Evolutionary conservation across 2,113 vertebrate species (phyloP).

Genomic region (Tragelaphus buxtoni): DNA sequence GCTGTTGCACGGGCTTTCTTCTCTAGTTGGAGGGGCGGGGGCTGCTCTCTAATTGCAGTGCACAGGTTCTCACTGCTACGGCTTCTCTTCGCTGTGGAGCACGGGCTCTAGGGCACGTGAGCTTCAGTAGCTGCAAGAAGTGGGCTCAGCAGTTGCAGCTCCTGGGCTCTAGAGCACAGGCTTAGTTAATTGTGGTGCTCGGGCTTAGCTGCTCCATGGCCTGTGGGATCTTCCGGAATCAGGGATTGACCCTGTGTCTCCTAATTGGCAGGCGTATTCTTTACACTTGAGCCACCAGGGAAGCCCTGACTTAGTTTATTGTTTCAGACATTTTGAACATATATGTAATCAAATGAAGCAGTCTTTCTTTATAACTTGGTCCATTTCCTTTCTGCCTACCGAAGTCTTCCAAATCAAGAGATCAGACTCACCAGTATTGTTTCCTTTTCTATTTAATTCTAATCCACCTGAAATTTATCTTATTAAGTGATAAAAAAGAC

Average conservation of each 20-base stretch:
- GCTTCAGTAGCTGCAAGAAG: rapidly evolving
- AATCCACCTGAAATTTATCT: conserved; percentile 1
- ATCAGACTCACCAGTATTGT: not conserved
- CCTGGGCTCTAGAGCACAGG: not conserved
- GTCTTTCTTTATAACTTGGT: not conserved
- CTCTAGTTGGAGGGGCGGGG: not conserved
- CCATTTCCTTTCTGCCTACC: not conserved
- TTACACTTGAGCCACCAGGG: not conserved
- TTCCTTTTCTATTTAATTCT: not conserved
- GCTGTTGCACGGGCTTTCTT: not conserved
- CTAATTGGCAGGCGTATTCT: not conserved
- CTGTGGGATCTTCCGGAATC: not conserved
- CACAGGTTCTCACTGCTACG: rapidly evolving
- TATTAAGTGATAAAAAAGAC: not conserved
- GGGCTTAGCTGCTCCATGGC: not conserved
- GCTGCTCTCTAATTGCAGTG: not conserved
- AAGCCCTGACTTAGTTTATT: not conserved
- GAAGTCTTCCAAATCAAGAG: not conserved
- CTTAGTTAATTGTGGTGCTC: rapidly evolving
- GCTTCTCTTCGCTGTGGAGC: not conserved
- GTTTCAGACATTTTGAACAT: not conserved
- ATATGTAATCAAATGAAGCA: not conserved
- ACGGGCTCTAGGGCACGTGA: not conserved
- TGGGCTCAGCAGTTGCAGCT: not conserved
- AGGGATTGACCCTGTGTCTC: not conserved